Conservation (phyloP, 2,113 vertebrate species). For the Pygoscelis adeliae region DNA sequence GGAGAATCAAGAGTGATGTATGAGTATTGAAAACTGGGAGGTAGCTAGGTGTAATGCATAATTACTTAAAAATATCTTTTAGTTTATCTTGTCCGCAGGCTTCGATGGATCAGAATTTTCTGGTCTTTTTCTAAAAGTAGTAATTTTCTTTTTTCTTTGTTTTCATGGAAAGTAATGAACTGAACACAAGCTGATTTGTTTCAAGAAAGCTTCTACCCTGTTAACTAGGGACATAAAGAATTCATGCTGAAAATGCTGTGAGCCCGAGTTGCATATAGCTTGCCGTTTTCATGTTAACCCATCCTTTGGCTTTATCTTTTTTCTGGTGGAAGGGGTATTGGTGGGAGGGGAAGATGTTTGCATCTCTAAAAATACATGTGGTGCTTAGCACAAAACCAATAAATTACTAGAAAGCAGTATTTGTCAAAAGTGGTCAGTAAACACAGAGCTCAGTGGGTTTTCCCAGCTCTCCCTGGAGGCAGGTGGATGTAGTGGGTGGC, state of each 20-base stretch:
- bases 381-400: neutral
- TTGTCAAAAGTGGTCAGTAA: neutral
- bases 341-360: neutral
- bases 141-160: neutral
- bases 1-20: neutral
- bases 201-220: neutral
- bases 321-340: neutral
- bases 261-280: neutral
- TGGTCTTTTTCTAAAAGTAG: neutral
- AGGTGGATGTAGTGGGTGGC: neutral
- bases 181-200: neutral
- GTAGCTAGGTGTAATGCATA: neutral
- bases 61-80: neutral
- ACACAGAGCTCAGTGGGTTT: neutral
- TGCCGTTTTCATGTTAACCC: neutral
- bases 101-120: neutral
- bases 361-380: neutral
- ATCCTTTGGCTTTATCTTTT: neutral
- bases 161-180: conserved; percentile 24
- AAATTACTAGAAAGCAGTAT: neutral
- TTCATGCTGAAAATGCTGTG: conserved; percentile 17
- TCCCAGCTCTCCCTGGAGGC: neutral
- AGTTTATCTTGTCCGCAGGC: neutral
- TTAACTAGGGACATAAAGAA: conserved; percentile 44
- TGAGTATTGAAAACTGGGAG: neutral